A percentile compares a stretch with the other conserved stretches of the same genome.
Evolutionary conservation across 2,113 vertebrate species (phyloP).

Genomic region (Anhinga anhinga): DNA sequence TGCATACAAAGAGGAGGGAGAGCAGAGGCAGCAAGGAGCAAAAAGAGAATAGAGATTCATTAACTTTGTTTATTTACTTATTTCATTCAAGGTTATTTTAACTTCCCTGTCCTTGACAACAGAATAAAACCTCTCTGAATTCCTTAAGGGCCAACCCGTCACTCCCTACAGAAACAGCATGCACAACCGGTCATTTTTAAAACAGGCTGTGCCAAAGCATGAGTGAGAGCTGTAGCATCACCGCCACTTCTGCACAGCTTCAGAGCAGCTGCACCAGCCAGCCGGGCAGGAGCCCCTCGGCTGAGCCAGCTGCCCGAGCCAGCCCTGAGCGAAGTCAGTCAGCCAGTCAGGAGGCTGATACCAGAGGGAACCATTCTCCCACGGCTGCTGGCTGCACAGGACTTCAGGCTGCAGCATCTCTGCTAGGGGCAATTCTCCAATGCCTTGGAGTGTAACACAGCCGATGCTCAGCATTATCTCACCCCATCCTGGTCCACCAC

Average conservation of each 20-base stretch:
- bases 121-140: not conserved
- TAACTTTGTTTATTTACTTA: not conserved
- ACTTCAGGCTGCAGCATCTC: not conserved
- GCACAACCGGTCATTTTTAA: not conserved
- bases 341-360: rapidly evolving
- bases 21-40: not conserved
- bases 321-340: rapidly evolving
- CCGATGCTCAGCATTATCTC: not conserved
- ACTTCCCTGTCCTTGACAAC: not conserved
- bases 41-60: not conserved
- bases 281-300: too few species aligned
- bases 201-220: not conserved
- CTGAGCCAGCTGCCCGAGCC: not conserved
- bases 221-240: not conserved
- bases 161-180: not conserved
- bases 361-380: not conserved
- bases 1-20: not conserved
- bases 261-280: not conserved
- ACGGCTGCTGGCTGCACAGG: not conserved
- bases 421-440: not conserved
- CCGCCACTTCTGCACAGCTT: not conserved
- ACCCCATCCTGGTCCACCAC: not conserved
- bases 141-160: not conserved
- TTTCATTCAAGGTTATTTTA: not conserved
- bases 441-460: not conserved